Evolutionary conservation across 2,888 invertebrate genomes (phyloP).

Genomic region (Hydropsyche betteni): DNA sequence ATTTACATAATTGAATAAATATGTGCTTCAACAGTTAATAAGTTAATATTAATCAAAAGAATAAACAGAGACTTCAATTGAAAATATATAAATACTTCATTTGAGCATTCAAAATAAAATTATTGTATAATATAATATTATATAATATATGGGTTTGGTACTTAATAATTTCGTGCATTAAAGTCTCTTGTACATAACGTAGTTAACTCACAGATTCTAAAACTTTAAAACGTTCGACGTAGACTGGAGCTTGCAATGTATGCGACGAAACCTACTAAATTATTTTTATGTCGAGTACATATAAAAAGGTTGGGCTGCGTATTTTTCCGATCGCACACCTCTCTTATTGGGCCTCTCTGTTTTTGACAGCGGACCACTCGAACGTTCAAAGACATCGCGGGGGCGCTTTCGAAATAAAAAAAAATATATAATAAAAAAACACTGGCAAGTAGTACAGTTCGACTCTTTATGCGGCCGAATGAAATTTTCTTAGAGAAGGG

Average conservation of each 20-base stretch:
- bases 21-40: not conserved
- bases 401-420: constrained; percentile 17
- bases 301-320: constrained; percentile 7
- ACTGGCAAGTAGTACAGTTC: not conserved
- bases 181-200: no score
- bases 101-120: no score
- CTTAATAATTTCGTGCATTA: no score
- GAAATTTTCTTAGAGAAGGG: constrained; percentile 22
- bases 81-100: no score
- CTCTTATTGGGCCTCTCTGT: constrained; percentile 44
- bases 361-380: constrained; percentile 43
- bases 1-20: constrained; percentile 27
- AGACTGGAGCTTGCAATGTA: no score
- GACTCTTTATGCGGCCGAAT: constrained; percentile 30
- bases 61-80: no score
- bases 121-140: no score
- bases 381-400: constrained; percentile 23
- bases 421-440: no score
- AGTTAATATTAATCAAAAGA: no score
- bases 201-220: no score
- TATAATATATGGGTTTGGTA: no score
- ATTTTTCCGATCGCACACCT: constrained; percentile 44
- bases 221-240: no score
- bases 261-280: constrained; percentile 24
- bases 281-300: constrained; percentile 36